phyloP scores from a whole-genome alignment of 1,140 invertebrate species.

The Babylonia areolata region DNA sequence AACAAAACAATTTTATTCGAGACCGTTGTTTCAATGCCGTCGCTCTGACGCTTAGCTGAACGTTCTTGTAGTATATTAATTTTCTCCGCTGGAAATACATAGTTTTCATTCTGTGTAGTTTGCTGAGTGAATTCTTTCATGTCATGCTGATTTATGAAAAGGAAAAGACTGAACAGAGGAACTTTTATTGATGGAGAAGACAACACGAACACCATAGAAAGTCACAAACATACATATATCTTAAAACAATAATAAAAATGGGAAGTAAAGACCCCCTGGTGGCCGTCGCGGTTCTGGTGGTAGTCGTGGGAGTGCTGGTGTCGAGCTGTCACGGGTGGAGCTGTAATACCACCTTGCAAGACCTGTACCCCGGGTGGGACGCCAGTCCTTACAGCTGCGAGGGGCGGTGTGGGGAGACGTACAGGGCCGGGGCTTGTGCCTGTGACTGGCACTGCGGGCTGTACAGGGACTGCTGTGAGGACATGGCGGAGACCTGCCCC shows the following conservation, averaged over 20 bases:
- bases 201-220: too few species aligned
- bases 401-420: neutral
- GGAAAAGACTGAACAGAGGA: neutral
- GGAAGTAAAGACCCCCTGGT: too few species aligned
- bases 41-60: too few species aligned
- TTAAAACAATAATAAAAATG: too few species aligned
- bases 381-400: neutral
- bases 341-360: neutral
- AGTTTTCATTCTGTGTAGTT: neutral
- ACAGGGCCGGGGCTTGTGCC: neutral
- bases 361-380: neutral
- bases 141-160: too few species aligned
- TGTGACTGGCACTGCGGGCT: neutral
- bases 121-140: neutral
- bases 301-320: neutral
- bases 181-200: neutral
- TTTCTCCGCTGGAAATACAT: too few species aligned
- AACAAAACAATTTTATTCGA: neutral
- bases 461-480: constrained; percentile 9
- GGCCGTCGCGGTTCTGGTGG: neutral
- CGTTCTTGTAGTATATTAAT: too few species aligned
- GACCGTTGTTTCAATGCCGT: neutral
- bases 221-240: neutral
- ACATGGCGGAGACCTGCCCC: neutral
- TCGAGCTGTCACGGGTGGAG: neutral